Evolutionary conservation across 1,140 invertebrate genomes (phyloP), one percentile per base, ranked within the genome.

Genomic region (Polypedilum vanderplanki): DNA sequence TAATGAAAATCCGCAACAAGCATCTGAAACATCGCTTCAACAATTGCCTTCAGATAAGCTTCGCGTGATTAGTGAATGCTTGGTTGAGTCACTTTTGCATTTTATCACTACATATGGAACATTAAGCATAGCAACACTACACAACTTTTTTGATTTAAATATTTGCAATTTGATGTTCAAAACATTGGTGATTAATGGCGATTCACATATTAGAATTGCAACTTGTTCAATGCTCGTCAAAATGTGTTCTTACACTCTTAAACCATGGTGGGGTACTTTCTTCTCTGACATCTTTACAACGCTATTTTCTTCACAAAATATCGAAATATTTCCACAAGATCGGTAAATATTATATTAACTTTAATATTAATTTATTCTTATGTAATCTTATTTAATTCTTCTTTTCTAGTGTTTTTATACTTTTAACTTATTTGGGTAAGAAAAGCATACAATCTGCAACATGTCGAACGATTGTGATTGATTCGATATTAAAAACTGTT

Each of bases 251-350:
- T 70, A 70, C 5, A 90, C 89, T 73, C 86, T 88, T 75, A 89
- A 91, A 80, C 85, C 87, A 0, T 97, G 93, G 93, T 97, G 94
- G 94, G 94, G 94, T 12, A 87, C 91, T 75, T 95, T 95, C 79
- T 85, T 97, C 4, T 90, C 92, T 1, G 91, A 91, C 79, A 92
- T 90, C 10, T 86, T 97, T 22, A 87, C 89, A 15, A 86, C 87
- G 77, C 87, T 95, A 73, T 96, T 94, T 80, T 89, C 91, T 1
- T 89, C 91, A 0, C 88, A 90, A 15, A 90, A 94, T 76, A 89
- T 88, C 18, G 86, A 89, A 74, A 89, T 92, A 65, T 93, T 93
- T 79, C 91, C 94, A 40, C 90, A 95, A 80, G 94, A 96, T 81
- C 90, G 92, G 93, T 94, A 81, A 77, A 65, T 77, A 74, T 17